Base-by-base conservation (phyloP, 2,797 vertebrate species). In the Lemur catta region DNA sequence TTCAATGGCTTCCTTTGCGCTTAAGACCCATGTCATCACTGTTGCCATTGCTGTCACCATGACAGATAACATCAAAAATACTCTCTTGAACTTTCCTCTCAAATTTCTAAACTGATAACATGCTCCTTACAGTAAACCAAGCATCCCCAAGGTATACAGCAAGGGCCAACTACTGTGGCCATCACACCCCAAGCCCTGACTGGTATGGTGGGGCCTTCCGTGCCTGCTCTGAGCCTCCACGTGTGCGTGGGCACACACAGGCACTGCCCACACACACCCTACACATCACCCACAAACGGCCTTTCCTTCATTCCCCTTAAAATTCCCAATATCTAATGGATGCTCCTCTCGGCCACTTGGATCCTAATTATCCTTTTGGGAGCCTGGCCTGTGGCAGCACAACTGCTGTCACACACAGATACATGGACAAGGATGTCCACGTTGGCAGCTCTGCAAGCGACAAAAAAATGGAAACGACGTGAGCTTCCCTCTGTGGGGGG, bases 161-260 rank as follows among this genome's bases (percentile, higher is more conserved):
- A 8, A 17, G 59, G 24, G 22, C 18, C 4, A 30, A 28, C 9
- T 38, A 9, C 74, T 10, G 1, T 22, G 46, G 18, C 22, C 41
- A 9, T 6, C 28, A 7, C 20, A 35, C 2, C 15, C 52, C 18
- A 72, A 22, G 20, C 61, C 55, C 14, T 50, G 67, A 41, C 18
- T 0, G 50, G 43, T 11, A 6, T 28, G 20, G 46, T 0, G 35
- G n/a, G 15, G 24, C 43, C n/a, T 65, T 38, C 69, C 24, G 1
- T 5, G 5, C 24, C 28, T 43, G 52, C 35, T 46, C 71, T 2
- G 33, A 22, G n/a, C 2, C 24, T 43, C 71, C 57, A 13, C 4
- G 26, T 15, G 55, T 24, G 9, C 13, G 33, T 26, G 22, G 57
- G 41, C 46, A 33, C n/a, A 63, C 0, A 1, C 11, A 50, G 30